Evolutionary conservation across 2,888 invertebrate genomes (phyloP), one percentile per base, ranked within the genome.

Genomic region (Athrips mouffetella): DNA sequence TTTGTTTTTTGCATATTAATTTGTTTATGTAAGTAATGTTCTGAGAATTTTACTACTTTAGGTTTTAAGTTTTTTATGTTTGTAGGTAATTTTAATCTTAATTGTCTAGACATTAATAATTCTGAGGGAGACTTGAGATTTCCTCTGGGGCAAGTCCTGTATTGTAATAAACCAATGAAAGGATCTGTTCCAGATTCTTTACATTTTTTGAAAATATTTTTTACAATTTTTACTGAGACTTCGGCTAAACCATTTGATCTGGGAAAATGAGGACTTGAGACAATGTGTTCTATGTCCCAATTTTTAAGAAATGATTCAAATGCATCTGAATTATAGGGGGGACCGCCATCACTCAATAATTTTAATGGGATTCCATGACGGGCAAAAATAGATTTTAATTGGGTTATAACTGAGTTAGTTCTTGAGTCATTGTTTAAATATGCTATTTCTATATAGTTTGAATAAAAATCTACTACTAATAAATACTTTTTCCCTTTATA

Each of bases 141-240:
- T 4, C 39, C 48, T 47, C 46, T 48, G 2, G 50, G 41, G 10
- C 41, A 49, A 20, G 25, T 50, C 21, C 53, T 41, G 27, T 52
- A 53, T n/a, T 53, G 53, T 25, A 53, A 29, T 10, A 53, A 27
- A 35, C 44, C 48, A 6, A 53, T 16, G 18, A 45, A 45, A 13
- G 44, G 46, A 47, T 56, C 53, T 11, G 47, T 42, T 4, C 47
- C 48, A 10, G 50, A 46, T 8, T 49, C 31, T 10, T 50, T 18
- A 44, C 50, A 50, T 35, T 55, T 53, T 42, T 21, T 53, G 10
- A 53, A 51, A 15, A 53, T 55, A 29, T 51, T 49, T 47, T 56
- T 56, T 2, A 50, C 7, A 23, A 42, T 47, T 41, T n/a, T n/a
- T n/a, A n/a, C n/a, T n/a, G n/a, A n/a, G n/a, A n/a, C n/a, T n/a